Percentiles rank a stretch among this genome's conserved stretches.
phyloP scores from a whole-genome alignment of 2,888 invertebrate species.

The Phlogophora meticulosa region DNA sequence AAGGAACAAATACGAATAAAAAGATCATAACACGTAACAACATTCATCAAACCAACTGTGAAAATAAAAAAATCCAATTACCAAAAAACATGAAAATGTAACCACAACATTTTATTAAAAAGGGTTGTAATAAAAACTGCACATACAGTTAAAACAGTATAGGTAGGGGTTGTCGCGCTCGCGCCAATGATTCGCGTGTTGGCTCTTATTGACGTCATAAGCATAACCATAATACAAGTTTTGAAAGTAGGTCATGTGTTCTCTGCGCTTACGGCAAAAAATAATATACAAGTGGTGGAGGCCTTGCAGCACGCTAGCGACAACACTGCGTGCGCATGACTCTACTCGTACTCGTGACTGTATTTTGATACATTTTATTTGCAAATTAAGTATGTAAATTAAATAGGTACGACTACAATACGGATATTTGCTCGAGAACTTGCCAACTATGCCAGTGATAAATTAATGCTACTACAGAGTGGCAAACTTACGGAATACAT shows the following conservation, averaged over 20 bases:
- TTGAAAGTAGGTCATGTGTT: constrained; percentile 87
- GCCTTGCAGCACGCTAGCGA: constrained; percentile 80
- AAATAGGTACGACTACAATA: constrained; percentile 32
- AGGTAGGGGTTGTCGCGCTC: constrained; percentile 27
- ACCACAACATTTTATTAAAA: constrained; percentile 40
- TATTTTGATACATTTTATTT: constrained; percentile 61
- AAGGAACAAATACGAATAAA: neutral
- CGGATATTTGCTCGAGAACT: constrained; percentile 34
- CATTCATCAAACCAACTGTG: constrained; percentile 11
- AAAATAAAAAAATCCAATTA: constrained; percentile 45
- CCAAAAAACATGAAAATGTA: constrained; percentile 32
- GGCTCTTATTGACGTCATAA: constrained; percentile 84
- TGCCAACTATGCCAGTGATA: constrained; percentile 13
- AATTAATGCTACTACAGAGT: neutral
- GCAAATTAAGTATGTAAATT: constrained; percentile 67
- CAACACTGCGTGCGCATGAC: constrained; percentile 58
- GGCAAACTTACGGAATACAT: constrained; percentile 3
- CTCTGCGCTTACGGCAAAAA: constrained; percentile 79
- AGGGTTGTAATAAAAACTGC: constrained; percentile 42
- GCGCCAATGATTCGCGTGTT: constrained; percentile 70
- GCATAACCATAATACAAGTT: constrained; percentile 78
- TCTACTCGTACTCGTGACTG: constrained; percentile 43
- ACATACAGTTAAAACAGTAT: constrained; percentile 39
- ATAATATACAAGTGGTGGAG: constrained; percentile 66
- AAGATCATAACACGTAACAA: constrained; percentile 6